Evolutionary conservation across 2,888 invertebrate species (phyloP), one percentile per base, ranked within the genome.

Genomic region (Hydroisotoma schaefferi): DNA sequence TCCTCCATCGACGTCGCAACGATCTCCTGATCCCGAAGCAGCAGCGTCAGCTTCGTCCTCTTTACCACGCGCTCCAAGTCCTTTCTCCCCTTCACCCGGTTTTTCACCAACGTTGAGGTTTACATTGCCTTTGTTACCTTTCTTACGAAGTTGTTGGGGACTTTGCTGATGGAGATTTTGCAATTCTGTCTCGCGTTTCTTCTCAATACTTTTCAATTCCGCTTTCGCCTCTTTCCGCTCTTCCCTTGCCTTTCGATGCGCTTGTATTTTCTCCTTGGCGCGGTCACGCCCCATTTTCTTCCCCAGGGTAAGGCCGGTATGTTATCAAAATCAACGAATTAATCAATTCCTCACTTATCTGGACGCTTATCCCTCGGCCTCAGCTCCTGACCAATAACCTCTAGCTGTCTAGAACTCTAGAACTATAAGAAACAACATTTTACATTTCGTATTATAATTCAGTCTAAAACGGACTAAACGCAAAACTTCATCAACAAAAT

Each of bases 221-320:
- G 37, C 18, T 25, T 52, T 52, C 20, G 52, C 52, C 20, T 49
- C 49, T 37, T 37, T 52, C 25, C 38, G 15, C 38, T 52, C 52
- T 23, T 5, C 4, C 15, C 37, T 3, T 3, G 38, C 52, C 37
- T 52, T 3, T 22, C 18, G 5, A 8, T 23, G 52, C 2, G 52
- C 52, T 18, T 37, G 38, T 5, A 52, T 33, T 18, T 52, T 52
- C 25, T 52, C 37, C 18, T 52, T 52, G 4, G 52, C 52, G 6
- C 52, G 33, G 37, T 52, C 37, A 18, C 52, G 33, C 18, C 37
- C 52, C 52, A 52, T 52, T 18, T 18, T 28, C 18, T 28, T 23
- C 33, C 33, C 33, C 15, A 15, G 15, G 8, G 8, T 33, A 15
- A 33, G 33, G n/a, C n/a, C n/a, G n/a, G n/a, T n/a, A n/a, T n/a